Conservation (phyloP, 1,140 invertebrate genomes). For the Zaprionus nigranus region DNA sequence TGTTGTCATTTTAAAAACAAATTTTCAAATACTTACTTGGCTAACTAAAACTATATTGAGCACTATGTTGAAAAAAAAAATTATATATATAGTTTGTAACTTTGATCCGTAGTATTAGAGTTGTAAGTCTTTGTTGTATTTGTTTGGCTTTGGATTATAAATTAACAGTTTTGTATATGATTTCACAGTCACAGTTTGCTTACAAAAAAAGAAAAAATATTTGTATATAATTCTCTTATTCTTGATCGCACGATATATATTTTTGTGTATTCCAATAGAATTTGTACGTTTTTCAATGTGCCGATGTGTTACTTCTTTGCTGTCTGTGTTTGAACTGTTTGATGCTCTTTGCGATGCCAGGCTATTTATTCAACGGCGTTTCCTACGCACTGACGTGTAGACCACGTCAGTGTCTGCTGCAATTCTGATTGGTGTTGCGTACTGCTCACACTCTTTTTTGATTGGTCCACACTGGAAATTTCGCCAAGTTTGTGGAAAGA, state of each 20-base stretch:
- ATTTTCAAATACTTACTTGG: constrained; percentile 71
- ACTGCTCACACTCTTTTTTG: constrained; percentile 21
- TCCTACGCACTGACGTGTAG: constrained; percentile 62
- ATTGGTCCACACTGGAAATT: constrained; percentile 41
- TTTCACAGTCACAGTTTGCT: constrained; percentile 57
- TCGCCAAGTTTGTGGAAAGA: constrained; percentile 26
- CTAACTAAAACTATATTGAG: constrained; percentile 58
- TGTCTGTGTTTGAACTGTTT: constrained; percentile 73
- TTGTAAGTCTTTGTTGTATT: constrained; percentile 65
- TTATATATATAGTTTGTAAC: constrained; percentile 50
- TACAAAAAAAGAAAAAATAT: constrained; percentile 25
- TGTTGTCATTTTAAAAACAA: constrained; percentile 15
- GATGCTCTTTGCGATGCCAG: constrained; percentile 50
- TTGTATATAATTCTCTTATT: constrained; percentile 33
- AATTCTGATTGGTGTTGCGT: constrained; percentile 59
- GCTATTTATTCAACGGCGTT: constrained; percentile 64
- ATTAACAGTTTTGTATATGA: constrained; percentile 48
- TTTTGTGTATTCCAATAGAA: constrained; percentile 30
- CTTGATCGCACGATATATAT: constrained; percentile 25
- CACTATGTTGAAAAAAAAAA: constrained; percentile 40
- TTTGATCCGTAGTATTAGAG: constrained; percentile 47
- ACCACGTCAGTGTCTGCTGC: constrained; percentile 64
- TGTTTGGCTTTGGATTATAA: constrained; percentile 61
- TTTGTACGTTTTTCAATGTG: constrained; percentile 47
- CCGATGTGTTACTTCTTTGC: constrained; percentile 63